Evolutionary conservation across 2,113 vertebrate genomes (phyloP).

Genomic region (Natator depressus): DNA sequence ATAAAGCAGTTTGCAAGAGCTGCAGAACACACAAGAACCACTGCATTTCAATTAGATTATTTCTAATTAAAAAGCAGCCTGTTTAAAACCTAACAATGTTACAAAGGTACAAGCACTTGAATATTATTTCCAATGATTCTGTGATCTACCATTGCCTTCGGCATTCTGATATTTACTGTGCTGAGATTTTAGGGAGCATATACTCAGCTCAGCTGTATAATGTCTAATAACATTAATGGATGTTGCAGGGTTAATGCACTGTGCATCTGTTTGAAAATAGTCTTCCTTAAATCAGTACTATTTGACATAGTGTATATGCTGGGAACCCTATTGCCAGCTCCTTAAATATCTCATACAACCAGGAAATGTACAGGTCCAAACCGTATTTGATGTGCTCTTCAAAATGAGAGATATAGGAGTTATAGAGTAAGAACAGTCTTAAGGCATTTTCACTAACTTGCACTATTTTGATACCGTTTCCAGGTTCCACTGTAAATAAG

Average conservation of each 20-base stretch:
- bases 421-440: slow-evolving; percentile 35
- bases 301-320: slow-evolving; percentile 22
- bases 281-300: slow-evolving; percentile 32
- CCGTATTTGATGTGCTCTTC: slow-evolving; percentile 2
- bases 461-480: slow-evolving; percentile 33
- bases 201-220: not conserved
- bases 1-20: slow-evolving; percentile 55
- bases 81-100: slow-evolving; percentile 49
- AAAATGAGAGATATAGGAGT: slow-evolving; percentile 26
- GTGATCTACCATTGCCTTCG: slow-evolving; percentile 16
- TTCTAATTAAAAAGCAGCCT: slow-evolving; percentile 63
- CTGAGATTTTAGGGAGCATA: slow-evolving; percentile 9
- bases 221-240: slow-evolving; percentile 32
- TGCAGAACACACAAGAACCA: slow-evolving; percentile 44
- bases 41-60: slow-evolving; percentile 26
- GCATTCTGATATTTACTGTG: not conserved
- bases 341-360: not conserved
- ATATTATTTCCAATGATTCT: slow-evolving; percentile 34
- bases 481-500: slow-evolving; percentile 57
- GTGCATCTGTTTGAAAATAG: not conserved
- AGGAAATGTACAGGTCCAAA: not conserved
- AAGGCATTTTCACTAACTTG: slow-evolving; percentile 45
- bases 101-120: slow-evolving; percentile 43
- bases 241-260: not conserved
- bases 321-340: not conserved